phyloP scores from a whole-genome alignment of 2,797 vertebrate genomes.

The Sphenodon punctatus region DNA sequence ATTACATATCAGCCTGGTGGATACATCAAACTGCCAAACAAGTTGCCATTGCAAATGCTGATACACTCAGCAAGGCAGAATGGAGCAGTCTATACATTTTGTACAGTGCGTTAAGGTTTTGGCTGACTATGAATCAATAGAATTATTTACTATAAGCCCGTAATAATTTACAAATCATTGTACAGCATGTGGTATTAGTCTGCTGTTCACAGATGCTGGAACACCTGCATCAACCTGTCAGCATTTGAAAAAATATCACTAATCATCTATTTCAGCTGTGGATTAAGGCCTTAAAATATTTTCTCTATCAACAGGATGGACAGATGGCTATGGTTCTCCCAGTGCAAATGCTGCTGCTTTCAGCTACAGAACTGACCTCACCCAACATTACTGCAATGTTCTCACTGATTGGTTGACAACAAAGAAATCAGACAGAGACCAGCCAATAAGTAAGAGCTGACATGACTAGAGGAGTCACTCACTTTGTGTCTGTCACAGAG shows the following conservation, averaged over 20 bases:
- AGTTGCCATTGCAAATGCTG: not conserved
- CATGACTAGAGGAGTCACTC: not conserved
- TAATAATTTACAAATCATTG: conserved; percentile 14
- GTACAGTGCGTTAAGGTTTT: not conserved
- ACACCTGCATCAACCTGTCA: not conserved
- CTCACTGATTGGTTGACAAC: not conserved
- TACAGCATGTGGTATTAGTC: conserved; percentile 4
- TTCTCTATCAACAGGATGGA: not conserved
- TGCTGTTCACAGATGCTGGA: too few species aligned
- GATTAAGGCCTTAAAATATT: not conserved
- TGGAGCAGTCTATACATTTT: not conserved
- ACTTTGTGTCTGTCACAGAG: not conserved
- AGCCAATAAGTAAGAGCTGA: not conserved
- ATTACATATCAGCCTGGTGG: not conserved
- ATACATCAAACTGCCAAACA: not conserved
- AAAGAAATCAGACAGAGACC: not conserved
- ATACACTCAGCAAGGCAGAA: not conserved
- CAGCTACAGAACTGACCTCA: not conserved
- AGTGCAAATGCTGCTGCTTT: not conserved
- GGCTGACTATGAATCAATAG: not conserved
- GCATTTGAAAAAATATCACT: not conserved
- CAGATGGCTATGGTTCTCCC: not conserved
- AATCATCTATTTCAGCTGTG: not conserved
- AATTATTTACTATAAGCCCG: not conserved
- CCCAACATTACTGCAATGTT: not conserved